Evolutionary conservation across 2,888 invertebrate species (phyloP), one percentile per base, ranked within the genome.

Genomic region (Dichetophora obliterata): DNA sequence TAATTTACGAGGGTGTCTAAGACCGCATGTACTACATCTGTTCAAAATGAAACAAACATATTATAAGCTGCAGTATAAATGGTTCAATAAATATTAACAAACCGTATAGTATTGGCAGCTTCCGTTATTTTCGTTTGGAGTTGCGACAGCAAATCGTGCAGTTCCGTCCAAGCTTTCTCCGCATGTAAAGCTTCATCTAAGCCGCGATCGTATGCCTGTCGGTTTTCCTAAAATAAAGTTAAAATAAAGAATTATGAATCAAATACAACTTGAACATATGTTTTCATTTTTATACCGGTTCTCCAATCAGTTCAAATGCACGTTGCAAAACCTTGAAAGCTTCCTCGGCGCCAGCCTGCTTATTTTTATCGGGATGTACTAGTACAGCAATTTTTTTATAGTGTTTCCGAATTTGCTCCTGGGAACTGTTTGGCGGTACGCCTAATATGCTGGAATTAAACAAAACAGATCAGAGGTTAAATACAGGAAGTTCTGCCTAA

Each of bases 281-380:
- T 43, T 43, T 43, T 1, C 11, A 11, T 43, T 11, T 34, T 22
- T 90, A n/a, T 88, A 96, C 96, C 84, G 96, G 95, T 89, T 95
- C 96, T 34, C 97, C 97, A 83, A 98, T 96, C 87, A 97, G 93
- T 88, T 98, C 97, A 90, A 98, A 98, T 8, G 98, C 98, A 86
- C 97, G 95, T 84, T 96, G 97, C 81, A 98, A 91, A 86, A 98
- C 97, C 90, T 98, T 98, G 89, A 98, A 98, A 52, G 98, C 97
- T 90, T 98, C 98, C 86, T 98, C 98, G 0, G 98, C 97, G 43
- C 98, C 98, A 5, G 97, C 95, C 88, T 96, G 96, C 85, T 95
- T 95, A 89, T 98, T 98, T 90, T 98, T 98, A 88, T 98, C 98
- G 0, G 98, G 98, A 90, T 98, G 98, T 52, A 98, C 98, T 54